Conservation (phyloP, 2,797 vertebrate species). For the Crax fasciolata region DNA sequence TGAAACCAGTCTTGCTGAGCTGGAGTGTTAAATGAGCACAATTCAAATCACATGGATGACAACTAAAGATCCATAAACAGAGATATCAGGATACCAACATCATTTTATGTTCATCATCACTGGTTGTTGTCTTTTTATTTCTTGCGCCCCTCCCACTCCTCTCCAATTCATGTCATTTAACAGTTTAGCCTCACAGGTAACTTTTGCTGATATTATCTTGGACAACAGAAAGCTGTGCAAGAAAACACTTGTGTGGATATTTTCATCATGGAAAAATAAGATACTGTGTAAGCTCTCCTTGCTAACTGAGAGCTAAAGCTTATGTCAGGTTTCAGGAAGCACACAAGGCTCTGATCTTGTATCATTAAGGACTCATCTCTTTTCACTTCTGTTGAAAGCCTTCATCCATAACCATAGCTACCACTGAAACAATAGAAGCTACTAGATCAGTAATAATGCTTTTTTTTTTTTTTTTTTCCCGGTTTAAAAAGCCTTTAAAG, state of each 20-base stretch:
- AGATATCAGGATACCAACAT: background rate
- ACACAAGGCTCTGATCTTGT: conserved; percentile 81
- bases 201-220: conserved; percentile 24
- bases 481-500: conserved; percentile 78
- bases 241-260: conserved; percentile 54
- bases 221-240: conserved; percentile 29
- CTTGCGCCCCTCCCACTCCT: accelerated
- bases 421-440: conserved; percentile 78
- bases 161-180: background rate
- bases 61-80: conserved; percentile 11
- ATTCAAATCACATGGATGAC: background rate
- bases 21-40: background rate
- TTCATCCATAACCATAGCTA: conserved; percentile 81
- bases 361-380: conserved; percentile 84
- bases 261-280: conserved; percentile 52
- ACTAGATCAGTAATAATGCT: conserved; percentile 68
- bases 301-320: conserved; percentile 75
- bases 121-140: background rate
- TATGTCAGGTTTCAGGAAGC: conserved; percentile 79
- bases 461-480: background rate
- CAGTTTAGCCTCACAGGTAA: conserved; percentile 10
- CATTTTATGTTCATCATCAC: conserved; percentile 17
- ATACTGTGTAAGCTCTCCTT: conserved; percentile 17
- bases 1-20: background rate
- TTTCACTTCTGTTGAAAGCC: conserved; percentile 84